A percentile compares a stretch with the other conserved stretches of the same genome.
These are phyloP conservation scores for Hypotaenidia okinawae DNA, from an alignment of 2,797 vertebrate species.

Conservation along the genomic window DNA sequence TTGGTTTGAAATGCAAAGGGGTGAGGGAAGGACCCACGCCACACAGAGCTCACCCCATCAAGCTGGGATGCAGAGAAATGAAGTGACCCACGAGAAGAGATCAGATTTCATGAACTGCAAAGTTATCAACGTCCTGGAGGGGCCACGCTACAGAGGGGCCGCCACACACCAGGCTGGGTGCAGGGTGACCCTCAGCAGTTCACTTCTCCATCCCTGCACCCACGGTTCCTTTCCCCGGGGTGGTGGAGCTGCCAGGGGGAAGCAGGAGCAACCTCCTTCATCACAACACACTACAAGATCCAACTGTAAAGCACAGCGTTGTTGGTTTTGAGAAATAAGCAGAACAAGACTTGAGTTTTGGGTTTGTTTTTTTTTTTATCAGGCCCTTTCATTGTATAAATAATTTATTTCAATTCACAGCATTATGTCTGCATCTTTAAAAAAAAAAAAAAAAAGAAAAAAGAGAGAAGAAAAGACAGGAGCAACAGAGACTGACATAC, in stretches of 20 bases:
- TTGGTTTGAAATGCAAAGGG: neutral
- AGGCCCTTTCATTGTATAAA: conserved; percentile 74
- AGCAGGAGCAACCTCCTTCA: neutral
- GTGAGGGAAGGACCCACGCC: neutral
- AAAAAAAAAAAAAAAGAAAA: conserved; percentile 15
- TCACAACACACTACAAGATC: fast-evolving
- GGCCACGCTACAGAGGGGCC: neutral
- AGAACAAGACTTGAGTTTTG: neutral
- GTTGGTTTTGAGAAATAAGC: neutral
- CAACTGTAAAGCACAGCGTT: neutral
- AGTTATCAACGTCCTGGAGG: neutral
- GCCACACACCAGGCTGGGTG: neutral
- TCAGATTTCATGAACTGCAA: neutral
- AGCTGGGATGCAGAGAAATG: neutral
- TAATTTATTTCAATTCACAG: conserved; percentile 81
- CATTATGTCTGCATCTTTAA: conserved; percentile 67
- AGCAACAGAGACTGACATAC: neutral
- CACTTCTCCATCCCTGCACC: neutral
- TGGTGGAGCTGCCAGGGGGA: neutral
- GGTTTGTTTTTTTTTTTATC: neutral
- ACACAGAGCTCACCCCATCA: neutral
- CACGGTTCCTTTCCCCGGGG: neutral
- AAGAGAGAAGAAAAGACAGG: neutral
- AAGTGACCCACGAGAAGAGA: neutral
- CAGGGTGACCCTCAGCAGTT: neutral